These are phyloP conservation scores for Amphimedon queenslandica DNA, from an alignment of 37 sponge, comb jelly and placozoan species.

Conservation along the genomic window DNA sequence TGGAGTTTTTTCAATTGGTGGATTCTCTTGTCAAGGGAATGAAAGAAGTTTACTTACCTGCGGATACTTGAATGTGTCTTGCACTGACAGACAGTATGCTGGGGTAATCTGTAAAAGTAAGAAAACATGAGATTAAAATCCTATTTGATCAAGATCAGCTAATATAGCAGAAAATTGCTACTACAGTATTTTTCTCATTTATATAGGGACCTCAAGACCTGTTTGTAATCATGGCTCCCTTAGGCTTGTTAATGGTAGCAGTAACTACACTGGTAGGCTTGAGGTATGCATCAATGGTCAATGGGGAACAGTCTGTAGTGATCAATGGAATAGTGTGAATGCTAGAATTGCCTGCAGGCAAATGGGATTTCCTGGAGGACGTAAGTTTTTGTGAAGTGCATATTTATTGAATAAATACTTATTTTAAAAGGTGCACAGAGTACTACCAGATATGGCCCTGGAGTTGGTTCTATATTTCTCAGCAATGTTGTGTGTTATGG, in stretches of 20 bases:
- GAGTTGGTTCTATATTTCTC: background rate
- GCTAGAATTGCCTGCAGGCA: slow-evolving; percentile 9
- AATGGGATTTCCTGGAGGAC: background rate
- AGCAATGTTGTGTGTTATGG: background rate
- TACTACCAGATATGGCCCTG: background rate
- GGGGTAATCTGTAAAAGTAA: too few species aligned
- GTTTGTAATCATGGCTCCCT: slow-evolving; percentile 10
- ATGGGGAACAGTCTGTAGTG: slow-evolving; percentile 10
- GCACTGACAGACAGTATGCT: too few species aligned
- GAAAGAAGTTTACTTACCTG: too few species aligned
- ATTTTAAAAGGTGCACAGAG: background rate
- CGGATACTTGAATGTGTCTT: too few species aligned
- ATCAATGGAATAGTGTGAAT: background rate
- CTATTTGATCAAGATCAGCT: too few species aligned
- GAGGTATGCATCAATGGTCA: slow-evolving; percentile 16
- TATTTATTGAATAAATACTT: background rate
- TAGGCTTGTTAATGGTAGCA: background rate
- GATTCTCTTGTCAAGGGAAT: too few species aligned
- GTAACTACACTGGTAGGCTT: background rate
- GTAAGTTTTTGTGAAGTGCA: background rate
- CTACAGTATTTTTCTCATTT: too few species aligned
- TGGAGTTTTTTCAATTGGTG: too few species aligned
- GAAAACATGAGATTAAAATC: too few species aligned
- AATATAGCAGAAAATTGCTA: too few species aligned
- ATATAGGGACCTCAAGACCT: too few species aligned